Base-by-base conservation (phyloP, 2,797 vertebrate species). In the Brotula barbata region DNA sequence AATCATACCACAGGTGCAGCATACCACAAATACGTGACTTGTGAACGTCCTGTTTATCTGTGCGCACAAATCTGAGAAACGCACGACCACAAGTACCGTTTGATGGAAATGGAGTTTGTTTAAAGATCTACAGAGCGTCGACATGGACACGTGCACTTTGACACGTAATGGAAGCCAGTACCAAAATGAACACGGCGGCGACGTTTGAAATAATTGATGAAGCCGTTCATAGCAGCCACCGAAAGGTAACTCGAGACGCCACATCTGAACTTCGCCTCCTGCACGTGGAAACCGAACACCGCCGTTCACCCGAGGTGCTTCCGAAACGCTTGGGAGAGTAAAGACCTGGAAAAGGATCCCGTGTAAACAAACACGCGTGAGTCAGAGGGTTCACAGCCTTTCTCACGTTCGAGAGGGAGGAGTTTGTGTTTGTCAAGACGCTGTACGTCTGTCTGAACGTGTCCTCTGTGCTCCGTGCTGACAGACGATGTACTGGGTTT, bases 401-500 rank as follows among this genome's bases (percentile, higher is more conserved):
- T 59, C 25, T 17, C 28, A 6, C 3, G 1, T 34, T 5, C 2
- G 1, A 8, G 39, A 48, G 5, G 9, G 57, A 50, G 12, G 7
- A 19, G 33, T 48, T 19, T 40, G 58, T n/a, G 28, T 39, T 36
- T n/a, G n/a, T n/a, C n/a, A n/a, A n/a, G n/a, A n/a, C n/a, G n/a
- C 6, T 21, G 8, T 14, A 1, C 56, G 33, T 22, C 21, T 53
- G 2, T 25, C 8, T 13, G 6, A 21, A 5, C n/a, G 25, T 3
- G 56, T 48, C 13, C 3, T 21, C 39, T 31, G 54, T 43, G 11
- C 48, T 45, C 28, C 14, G 4, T 49, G 63, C 33, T 60, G 63
- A 58, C 50, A 8, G 48, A 53, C n/a, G n/a, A n/a, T 11, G 45
- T 45, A 15, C 51, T 17, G 42, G 25, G 34, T 68, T 73, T 72